Conservation (phyloP, 2,888 invertebrate species). For the Dicyrtomina minuta region DNA sequence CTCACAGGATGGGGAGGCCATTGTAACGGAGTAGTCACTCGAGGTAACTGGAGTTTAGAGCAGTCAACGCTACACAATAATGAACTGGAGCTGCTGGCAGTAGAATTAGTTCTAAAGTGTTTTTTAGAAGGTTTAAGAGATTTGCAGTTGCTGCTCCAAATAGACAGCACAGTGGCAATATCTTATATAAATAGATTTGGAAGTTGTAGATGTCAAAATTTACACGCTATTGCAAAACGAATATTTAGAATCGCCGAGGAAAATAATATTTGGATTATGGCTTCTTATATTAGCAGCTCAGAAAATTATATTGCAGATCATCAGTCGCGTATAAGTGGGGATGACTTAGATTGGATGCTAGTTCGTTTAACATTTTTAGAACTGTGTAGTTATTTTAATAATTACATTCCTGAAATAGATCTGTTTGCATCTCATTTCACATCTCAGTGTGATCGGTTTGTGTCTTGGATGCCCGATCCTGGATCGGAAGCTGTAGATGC, state of each 20-base stretch:
- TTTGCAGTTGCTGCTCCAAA: neutral
- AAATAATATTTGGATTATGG: conserved; percentile 22
- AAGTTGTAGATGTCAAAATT: conserved; percentile 16
- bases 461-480: conserved; percentile 35
- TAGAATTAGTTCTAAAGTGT: neutral
- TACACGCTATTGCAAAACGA: conserved; percentile 23
- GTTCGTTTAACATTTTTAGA: conserved; percentile 15
- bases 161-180: conserved; percentile 25
- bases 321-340: neutral
- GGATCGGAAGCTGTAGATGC: conserved; percentile 31
- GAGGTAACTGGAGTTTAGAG: neutral
- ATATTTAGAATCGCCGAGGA: conserved; percentile 34
- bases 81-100: conserved; percentile 11
- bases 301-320: conserved; percentile 16
- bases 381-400: conserved; percentile 31
- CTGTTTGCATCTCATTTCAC: neutral
- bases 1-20: too few species aligned
- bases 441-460: neutral
- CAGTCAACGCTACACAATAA: conserved; percentile 8
- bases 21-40: neutral
- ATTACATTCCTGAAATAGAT: conserved; percentile 13
- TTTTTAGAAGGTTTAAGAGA: neutral
- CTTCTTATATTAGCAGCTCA: conserved; percentile 32
- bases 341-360: conserved; percentile 28
- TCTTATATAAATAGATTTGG: conserved; percentile 37